Conservation (phyloP, 2,113 vertebrate genomes). For the Sula dactylatra region DNA sequence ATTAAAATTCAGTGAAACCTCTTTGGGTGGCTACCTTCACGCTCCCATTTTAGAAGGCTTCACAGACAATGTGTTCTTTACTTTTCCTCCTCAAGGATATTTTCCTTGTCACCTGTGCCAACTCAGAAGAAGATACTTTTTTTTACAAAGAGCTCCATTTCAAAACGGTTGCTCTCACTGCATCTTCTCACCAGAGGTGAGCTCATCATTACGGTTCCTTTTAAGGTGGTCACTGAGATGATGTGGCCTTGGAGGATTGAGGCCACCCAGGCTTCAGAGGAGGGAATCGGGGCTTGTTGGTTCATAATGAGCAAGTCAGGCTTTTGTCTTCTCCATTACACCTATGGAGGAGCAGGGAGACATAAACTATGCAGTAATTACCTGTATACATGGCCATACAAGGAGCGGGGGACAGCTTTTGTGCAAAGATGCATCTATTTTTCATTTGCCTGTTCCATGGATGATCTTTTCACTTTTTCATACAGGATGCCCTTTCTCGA, state of each 20-base stretch:
- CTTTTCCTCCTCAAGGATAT: neutral
- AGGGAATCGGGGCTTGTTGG: neutral
- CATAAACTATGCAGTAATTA: neutral
- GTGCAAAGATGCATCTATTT: neutral
- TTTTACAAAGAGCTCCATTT: neutral
- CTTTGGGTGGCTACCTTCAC: neutral
- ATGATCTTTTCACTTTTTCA: neutral
- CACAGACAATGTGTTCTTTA: neutral
- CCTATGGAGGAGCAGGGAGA: neutral
- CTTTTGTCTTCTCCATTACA: neutral
- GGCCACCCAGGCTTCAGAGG: neutral
- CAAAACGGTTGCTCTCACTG: fast-evolving
- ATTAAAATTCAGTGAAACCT: neutral
- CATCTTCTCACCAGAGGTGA: neutral
- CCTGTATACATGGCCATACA: neutral
- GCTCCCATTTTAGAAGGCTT: neutral
- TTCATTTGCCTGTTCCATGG: neutral
- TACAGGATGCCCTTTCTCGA: neutral
- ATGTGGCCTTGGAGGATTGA: neutral
- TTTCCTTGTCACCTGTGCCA: neutral
- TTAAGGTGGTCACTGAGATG: neutral
- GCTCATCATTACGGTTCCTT: neutral
- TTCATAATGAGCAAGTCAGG: neutral
- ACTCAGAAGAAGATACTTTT: neutral
- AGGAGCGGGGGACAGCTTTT: neutral